These are phyloP conservation scores for Amblyteles armatorius DNA, from an alignment of 2,888 invertebrate species.

Conservation along the genomic window DNA sequence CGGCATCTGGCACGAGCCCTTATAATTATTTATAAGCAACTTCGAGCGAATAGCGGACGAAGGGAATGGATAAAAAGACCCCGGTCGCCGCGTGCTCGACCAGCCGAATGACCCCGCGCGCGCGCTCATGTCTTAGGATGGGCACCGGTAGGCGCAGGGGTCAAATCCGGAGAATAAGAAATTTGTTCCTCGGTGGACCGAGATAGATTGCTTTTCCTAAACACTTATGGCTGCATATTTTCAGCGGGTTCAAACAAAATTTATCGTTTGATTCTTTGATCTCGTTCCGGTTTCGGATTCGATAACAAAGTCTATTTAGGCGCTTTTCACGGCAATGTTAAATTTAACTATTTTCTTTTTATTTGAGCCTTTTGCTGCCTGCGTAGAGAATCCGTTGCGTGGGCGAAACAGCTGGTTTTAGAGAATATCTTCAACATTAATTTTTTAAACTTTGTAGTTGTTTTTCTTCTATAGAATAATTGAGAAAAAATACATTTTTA, in stretches of 20 bases:
- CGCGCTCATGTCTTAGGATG: not conserved
- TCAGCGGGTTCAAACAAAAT: not conserved
- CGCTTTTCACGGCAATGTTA: no score
- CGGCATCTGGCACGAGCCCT: constrained; percentile 72
- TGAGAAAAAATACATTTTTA: no score
- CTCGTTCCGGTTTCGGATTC: no score
- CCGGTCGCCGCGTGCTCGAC: constrained; percentile 59
- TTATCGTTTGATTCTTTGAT: no score
- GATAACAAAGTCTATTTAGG: no score
- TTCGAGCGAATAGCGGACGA: constrained; percentile 51
- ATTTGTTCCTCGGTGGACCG: constrained; percentile 31
- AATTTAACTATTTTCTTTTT: no score
- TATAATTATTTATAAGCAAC: constrained; percentile 73
- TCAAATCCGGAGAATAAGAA: not conserved
- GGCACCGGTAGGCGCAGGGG: not conserved
- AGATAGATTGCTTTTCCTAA: not conserved
- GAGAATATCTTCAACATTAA: no score
- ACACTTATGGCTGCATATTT: not conserved
- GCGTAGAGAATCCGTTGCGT: no score
- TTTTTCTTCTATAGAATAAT: no score
- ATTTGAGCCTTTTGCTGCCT: no score
- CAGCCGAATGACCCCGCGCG: constrained; percentile 25
- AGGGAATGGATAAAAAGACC: constrained; percentile 47
- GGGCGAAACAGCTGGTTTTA: no score
- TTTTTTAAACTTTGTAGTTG: no score